Percentiles rank a stretch among this genome's conserved stretches.
Conservation (phyloP, 2,797 vertebrate genomes). For the Crenuchus spilurus region DNA sequence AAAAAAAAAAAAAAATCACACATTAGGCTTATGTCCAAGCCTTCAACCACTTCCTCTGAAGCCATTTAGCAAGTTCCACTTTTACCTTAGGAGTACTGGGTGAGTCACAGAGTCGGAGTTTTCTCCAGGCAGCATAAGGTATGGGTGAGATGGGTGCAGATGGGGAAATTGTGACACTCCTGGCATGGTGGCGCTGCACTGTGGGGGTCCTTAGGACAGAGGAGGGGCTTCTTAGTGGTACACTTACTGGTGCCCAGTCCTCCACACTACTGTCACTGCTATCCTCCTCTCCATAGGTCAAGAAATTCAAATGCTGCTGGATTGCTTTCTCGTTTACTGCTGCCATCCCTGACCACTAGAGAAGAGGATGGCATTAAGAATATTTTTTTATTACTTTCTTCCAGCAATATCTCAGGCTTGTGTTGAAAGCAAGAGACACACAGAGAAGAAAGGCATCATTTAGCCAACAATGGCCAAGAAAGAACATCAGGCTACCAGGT, state of each 20-base stretch:
- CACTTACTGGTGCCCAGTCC: constrained; percentile 56
- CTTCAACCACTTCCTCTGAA: background rate
- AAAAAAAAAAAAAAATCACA: too few relatives aligned
- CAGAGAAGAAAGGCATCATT: too few relatives aligned
- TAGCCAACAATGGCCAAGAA: too few relatives aligned
- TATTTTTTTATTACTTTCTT: too few relatives aligned
- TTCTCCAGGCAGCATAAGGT: constrained; percentile 79
- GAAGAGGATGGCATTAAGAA: background rate
- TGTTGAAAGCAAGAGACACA: too few relatives aligned
- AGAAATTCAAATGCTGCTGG: constrained; percentile 84
- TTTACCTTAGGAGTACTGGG: constrained; percentile 89
- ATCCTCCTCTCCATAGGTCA: constrained; percentile 75
- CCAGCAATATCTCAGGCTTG: too few relatives aligned
- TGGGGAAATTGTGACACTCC: constrained; percentile 56
- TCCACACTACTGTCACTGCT: constrained; percentile 72
- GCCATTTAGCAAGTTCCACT: background rate
- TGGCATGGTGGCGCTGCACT: constrained; percentile 61
- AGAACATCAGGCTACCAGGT: background rate
- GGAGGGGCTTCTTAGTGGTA: constrained; percentile 42
- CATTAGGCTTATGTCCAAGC: background rate
- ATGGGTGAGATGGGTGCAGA: constrained; percentile 76
- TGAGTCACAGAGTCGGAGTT: constrained; percentile 80
- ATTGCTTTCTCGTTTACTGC: constrained; percentile 63
- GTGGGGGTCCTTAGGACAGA: constrained; percentile 60
- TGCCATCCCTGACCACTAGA: constrained; percentile 60